phyloP scores from a whole-genome alignment of 2,888 invertebrate species.

The Pterostichus niger region DNA sequence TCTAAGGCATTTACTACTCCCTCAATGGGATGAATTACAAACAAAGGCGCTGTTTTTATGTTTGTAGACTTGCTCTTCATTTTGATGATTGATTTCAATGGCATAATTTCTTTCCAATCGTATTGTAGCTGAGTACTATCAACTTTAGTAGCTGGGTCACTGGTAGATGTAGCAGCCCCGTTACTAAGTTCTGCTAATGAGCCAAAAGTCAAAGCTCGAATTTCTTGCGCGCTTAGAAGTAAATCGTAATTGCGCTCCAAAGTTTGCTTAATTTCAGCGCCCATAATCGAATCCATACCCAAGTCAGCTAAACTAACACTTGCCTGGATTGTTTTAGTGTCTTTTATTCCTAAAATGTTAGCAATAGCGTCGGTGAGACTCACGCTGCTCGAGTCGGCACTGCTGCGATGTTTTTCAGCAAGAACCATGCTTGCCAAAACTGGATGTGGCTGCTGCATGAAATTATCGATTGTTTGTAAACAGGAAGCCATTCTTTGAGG shows the following conservation, averaged over 20 bases:
- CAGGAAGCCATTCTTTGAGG: conserved; percentile 98
- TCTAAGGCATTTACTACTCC: conserved; percentile 88
- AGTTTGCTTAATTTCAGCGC: conserved; percentile 98
- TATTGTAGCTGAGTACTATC: conserved; percentile 80
- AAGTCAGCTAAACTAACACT: conserved; percentile 93
- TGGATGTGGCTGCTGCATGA: conserved; percentile 93
- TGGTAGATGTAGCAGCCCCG: conserved; percentile 70
- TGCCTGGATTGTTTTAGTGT: conserved; percentile 87
- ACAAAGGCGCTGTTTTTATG: conserved; percentile 79
- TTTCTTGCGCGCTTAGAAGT: conserved; percentile 93
- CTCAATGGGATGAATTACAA: conserved; percentile 93
- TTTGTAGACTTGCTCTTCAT: conserved; percentile 81
- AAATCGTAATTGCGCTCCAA: conserved; percentile 95
- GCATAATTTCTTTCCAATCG: conserved; percentile 84
- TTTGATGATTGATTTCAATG: conserved; percentile 84
- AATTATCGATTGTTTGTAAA: conserved; percentile 90
- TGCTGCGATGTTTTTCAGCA: conserved; percentile 88
- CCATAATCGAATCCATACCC: conserved; percentile 99
- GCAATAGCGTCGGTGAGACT: conserved; percentile 89
- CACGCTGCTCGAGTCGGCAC: conserved; percentile 79
- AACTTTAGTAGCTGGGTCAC: conserved; percentile 72
- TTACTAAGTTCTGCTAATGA: conserved; percentile 82
- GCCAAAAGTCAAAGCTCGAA: conserved; percentile 90
- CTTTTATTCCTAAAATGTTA: conserved; percentile 94
- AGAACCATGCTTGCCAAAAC: conserved; percentile 91